Conservation (phyloP, 2,888 invertebrate genomes). For the Diabrotica balteata region DNA sequence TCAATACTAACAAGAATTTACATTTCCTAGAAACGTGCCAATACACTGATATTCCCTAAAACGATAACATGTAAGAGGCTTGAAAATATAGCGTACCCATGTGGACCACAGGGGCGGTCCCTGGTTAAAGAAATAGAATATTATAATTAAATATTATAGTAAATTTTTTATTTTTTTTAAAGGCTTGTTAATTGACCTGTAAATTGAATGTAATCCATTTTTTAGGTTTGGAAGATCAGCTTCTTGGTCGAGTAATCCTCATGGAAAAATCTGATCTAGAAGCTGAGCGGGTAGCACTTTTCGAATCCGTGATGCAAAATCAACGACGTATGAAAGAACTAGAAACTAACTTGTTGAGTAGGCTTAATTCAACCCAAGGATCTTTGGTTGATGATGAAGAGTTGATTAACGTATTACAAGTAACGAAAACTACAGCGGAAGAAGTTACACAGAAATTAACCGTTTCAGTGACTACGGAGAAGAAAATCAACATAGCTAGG, state of each 20-base stretch:
- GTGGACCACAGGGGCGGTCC: too few species aligned
- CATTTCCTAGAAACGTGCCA: too few species aligned
- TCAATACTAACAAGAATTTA: too few species aligned
- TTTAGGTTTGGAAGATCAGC: constrained; percentile 88
- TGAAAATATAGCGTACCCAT: too few species aligned
- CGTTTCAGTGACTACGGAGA: constrained; percentile 92
- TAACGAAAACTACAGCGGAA: constrained; percentile 84
- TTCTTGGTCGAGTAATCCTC: constrained; percentile 90
- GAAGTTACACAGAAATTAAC: constrained; percentile 94
- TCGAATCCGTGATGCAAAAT: constrained; percentile 96
- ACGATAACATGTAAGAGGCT: too few species aligned
- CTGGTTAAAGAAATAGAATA: neutral
- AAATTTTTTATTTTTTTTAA: neutral
- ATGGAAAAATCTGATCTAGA: constrained; percentile 97
- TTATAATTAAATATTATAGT: neutral
- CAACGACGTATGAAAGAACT: constrained; percentile 95
- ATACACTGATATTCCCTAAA: too few species aligned
- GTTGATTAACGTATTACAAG: constrained; percentile 85
- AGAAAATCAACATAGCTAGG: constrained; percentile 90
- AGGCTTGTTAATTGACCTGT: too few species aligned
- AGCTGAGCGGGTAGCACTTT: constrained; percentile 89
- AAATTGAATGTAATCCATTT: too few species aligned
- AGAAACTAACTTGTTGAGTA: constrained; percentile 88
- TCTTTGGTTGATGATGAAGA: constrained; percentile 96
- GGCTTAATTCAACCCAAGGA: constrained; percentile 92